Base-by-base conservation (phyloP, 2,797 vertebrate genomes). In the Agapornis canus region DNA sequence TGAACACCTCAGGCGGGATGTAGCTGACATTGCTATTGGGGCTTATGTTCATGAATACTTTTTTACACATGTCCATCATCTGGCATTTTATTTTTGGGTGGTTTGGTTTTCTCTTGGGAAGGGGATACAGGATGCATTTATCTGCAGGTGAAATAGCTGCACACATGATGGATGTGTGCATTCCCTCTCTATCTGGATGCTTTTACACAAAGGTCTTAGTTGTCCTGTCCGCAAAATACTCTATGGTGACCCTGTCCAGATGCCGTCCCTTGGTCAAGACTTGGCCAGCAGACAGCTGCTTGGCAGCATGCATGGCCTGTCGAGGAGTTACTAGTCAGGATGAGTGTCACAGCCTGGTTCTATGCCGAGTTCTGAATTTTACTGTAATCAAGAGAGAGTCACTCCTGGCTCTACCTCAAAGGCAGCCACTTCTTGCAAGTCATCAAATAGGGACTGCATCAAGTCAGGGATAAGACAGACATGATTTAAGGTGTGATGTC, bases 381-480 rank as follows among this genome's bases (percentile, higher is more conserved):
- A n/a, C 26, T 52, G 10, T 82, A 35, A 52, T 61, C 32, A 52
- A 60, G 21, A 51, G 40, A 77, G 42, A 69, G 31, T 45, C 9
- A 4, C 32, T 7, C 66, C 35, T 48, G 52, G 9, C 31, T 63
- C 15, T 18, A 51, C 17, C n/a, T 61, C 21, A 64, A 40, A 59
- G 43, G 40, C 66, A 88, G 11, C 10, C 5, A 39, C 1, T 3
- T 80, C 52, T 5, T 48, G 11, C 35, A n/a, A 70, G 47, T 23
- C n/a, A 43, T 47, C 27, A 63, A 68, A 51, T 8, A 56, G 20
- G 11, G 5, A 35, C 31, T 54, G 20, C 42, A 65, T 48, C 35
- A 57, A 49, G 4, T 6, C 25, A 19, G 8, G 26, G 12, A 0
- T 1, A 35, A 66, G 65, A 26, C 23, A 4, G 1, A 6, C 12